A percentile compares a stretch with the other conserved stretches of the same genome.
phyloP scores from a whole-genome alignment of 2,888 invertebrate species.

The Orgyia antiqua region DNA sequence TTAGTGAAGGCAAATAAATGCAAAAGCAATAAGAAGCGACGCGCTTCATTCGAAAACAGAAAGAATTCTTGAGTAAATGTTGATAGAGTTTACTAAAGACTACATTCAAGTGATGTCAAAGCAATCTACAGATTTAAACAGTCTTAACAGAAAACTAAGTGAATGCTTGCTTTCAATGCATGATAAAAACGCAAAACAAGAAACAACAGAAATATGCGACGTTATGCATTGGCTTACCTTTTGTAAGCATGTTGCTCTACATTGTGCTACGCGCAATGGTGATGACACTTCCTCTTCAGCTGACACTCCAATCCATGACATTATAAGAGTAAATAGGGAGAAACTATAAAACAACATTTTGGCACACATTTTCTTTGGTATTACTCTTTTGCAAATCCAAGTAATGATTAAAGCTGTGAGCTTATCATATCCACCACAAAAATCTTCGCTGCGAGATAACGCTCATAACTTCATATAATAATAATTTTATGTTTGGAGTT shows the following conservation, averaged over 20 bases:
- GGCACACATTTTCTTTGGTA: conserved; percentile 78
- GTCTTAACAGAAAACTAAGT: too few species aligned
- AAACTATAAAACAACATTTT: conserved; percentile 76
- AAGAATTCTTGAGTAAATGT: too few species aligned
- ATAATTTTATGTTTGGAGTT: conserved; percentile 36
- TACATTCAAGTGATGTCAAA: too few species aligned
- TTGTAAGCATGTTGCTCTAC: conserved; percentile 84
- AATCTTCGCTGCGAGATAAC: conserved; percentile 38
- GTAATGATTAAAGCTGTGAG: conserved; percentile 48
- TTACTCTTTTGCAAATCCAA: conserved; percentile 45
- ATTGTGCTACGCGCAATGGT: conserved; percentile 84
- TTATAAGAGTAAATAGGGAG: conserved; percentile 60
- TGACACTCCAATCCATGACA: conserved; percentile 70
- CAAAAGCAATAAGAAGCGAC: too few species aligned
- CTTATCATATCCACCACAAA: conserved; percentile 68
- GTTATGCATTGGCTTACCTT: conserved; percentile 81
- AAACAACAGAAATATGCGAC: too few species aligned
- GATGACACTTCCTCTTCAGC: conserved; percentile 84
- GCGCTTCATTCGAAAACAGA: too few species aligned
- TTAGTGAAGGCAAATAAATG: too few species aligned
- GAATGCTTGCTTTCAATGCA: too few species aligned
- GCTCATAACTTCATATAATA: conserved; percentile 50
- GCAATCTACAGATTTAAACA: too few species aligned
- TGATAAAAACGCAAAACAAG: too few species aligned
- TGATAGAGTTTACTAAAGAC: too few species aligned